Percentiles rank a stretch among this genome's conserved stretches.
Evolutionary conservation across 2,888 invertebrate genomes (phyloP).

Genomic region (Tholera decimalis): DNA sequence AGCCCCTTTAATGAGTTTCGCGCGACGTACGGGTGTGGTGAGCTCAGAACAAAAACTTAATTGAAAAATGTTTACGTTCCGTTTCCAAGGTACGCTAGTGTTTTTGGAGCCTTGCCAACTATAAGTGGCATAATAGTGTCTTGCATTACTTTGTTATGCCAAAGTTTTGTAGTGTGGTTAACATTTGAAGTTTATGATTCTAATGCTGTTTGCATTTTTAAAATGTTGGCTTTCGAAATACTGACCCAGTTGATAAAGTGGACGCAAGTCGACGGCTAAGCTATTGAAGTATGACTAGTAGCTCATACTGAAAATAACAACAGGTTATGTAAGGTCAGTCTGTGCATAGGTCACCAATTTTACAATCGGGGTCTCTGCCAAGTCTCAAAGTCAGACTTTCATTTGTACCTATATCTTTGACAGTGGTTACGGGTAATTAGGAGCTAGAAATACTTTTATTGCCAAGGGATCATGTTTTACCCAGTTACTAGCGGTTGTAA

Average conservation of each 20-base stretch:
- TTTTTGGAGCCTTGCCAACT: slow-evolving; percentile 54
- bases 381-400: too few relatives aligned
- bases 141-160: slow-evolving; percentile 40
- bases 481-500: too few relatives aligned
- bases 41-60: slow-evolving; percentile 43
- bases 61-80: slow-evolving; percentile 61
- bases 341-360: too few relatives aligned
- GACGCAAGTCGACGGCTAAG: too few relatives aligned
- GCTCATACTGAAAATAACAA: neutral
- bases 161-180: slow-evolving; percentile 13
- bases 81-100: slow-evolving; percentile 23
- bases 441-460: too few relatives aligned
- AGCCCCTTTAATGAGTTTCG: slow-evolving; percentile 16
- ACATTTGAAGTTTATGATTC: slow-evolving; percentile 5
- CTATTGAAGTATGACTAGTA: neutral
- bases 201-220: neutral
- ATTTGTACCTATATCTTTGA: too few relatives aligned
- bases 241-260: neutral
- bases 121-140: slow-evolving; percentile 60
- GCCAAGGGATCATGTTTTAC: too few relatives aligned
- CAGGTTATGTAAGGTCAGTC: too few relatives aligned
- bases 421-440: too few relatives aligned
- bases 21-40: neutral
- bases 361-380: too few relatives aligned
- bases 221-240: neutral